These are phyloP conservation scores for Pipistrellus kuhlii DNA, from an alignment of 2,797 vertebrate genomes.

Conservation along the genomic window DNA sequence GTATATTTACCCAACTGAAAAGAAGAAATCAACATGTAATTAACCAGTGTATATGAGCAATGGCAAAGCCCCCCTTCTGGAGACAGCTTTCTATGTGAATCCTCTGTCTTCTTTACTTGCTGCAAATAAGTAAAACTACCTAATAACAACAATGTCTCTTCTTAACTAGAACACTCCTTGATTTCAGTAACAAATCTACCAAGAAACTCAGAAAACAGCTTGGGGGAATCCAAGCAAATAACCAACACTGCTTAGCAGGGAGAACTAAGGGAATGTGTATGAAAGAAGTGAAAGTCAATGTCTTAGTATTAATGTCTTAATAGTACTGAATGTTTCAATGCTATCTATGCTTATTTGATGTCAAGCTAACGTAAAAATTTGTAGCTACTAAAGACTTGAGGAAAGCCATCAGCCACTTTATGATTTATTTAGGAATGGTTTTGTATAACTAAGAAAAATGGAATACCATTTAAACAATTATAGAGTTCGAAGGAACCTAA, in stretches of 20 bases:
- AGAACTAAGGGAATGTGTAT: not conserved
- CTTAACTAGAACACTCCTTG: not conserved
- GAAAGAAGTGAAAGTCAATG: not conserved
- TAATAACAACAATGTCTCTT: not conserved
- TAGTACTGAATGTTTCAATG: not conserved
- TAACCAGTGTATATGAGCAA: not conserved
- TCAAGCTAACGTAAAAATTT: not conserved
- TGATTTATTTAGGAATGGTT: conserved; percentile 22
- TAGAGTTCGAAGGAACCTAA: not conserved
- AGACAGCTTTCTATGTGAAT: not conserved
- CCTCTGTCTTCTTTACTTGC: not conserved
- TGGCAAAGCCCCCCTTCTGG: not conserved
- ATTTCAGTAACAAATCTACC: not conserved
- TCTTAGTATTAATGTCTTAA: not conserved
- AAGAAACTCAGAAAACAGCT: not conserved
- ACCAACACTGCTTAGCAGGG: not conserved
- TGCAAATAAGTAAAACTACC: not conserved
- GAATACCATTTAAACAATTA: not conserved
- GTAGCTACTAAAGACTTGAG: not conserved
- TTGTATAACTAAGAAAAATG: conserved; percentile 18
- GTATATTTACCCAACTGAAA: not conserved
- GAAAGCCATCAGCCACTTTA: not conserved
- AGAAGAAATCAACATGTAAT: not conserved
- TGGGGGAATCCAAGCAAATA: not conserved
- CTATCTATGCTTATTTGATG: not conserved